These are phyloP conservation scores for Neofelis nebulosa DNA, from an alignment of 2,113 vertebrate species.

Conservation along the genomic window DNA sequence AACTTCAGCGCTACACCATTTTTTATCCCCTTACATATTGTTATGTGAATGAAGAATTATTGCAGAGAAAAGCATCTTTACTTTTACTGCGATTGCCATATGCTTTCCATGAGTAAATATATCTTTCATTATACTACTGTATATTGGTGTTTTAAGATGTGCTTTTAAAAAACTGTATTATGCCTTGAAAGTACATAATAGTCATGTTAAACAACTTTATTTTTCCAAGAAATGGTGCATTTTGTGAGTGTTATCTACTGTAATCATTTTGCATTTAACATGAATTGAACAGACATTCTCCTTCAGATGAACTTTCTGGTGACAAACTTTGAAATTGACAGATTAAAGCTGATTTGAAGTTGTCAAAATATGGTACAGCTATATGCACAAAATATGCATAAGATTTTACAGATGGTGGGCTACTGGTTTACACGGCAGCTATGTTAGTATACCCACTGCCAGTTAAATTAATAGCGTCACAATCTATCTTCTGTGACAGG, in stretches of 20 bases:
- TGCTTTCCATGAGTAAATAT: constrained; percentile 78
- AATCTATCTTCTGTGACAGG: constrained; percentile 76
- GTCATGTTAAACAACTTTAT: constrained; percentile 80
- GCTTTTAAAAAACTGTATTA: constrained; percentile 62
- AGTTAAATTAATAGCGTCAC: constrained; percentile 80
- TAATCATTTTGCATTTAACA: constrained; percentile 80
- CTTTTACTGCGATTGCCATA: constrained; percentile 79
- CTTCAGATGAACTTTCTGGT: constrained; percentile 85
- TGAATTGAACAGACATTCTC: constrained; percentile 79
- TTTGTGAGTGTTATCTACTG: constrained; percentile 79
- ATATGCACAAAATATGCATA: constrained; percentile 77
- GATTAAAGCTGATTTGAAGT: constrained; percentile 81
- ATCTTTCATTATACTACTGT: constrained; percentile 71
- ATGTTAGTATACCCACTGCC: constrained; percentile 63
- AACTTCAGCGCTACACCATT: constrained; percentile 74
- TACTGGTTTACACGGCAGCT: constrained; percentile 68
- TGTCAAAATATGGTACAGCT: constrained; percentile 81
- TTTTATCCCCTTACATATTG: constrained; percentile 75
- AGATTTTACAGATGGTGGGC: constrained; percentile 78
- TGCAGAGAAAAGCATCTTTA: constrained; percentile 76
- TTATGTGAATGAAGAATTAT: constrained; percentile 81
- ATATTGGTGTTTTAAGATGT: constrained; percentile 79
- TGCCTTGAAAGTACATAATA: constrained; percentile 81
- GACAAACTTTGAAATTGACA: constrained; percentile 84
- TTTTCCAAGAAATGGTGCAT: constrained; percentile 76